Conservation (phyloP, 2,888 invertebrate species). For the Nymphalis urticae region DNA sequence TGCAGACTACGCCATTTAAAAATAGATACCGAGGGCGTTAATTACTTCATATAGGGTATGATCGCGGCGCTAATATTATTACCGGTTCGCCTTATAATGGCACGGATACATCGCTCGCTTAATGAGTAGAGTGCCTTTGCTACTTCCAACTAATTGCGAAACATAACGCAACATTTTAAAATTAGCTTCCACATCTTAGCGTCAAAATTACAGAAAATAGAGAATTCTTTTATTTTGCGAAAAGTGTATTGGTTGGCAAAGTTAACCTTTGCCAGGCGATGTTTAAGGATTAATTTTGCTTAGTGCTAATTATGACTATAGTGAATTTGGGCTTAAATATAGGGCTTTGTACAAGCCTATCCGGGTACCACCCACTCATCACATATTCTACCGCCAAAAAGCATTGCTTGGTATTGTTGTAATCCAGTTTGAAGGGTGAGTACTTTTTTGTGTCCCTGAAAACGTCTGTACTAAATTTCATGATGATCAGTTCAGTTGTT, state of each 20-base stretch:
- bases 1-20: slow-evolving; percentile 19
- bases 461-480: too few relatives aligned
- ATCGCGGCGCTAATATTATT: slow-evolving; percentile 34
- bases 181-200: not conserved
- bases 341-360: too few relatives aligned
- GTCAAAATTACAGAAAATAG: not conserved
- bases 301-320: too few relatives aligned
- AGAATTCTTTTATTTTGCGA: not conserved
- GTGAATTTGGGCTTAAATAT: too few relatives aligned
- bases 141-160: slow-evolving; percentile 34
- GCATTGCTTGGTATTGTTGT: too few relatives aligned
- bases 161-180: slow-evolving; percentile 30
- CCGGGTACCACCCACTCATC: too few relatives aligned
- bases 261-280: not conserved
- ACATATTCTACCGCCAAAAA: too few relatives aligned
- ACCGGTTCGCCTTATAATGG: slow-evolving; percentile 32
- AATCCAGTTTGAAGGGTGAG: too few relatives aligned
- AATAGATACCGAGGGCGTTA: slow-evolving; percentile 30
- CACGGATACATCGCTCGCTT: slow-evolving; percentile 31
- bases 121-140: slow-evolving; percentile 36
- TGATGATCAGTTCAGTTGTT: too few relatives aligned
- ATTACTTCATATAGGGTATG: slow-evolving; percentile 35
- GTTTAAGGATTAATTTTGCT: not conserved
- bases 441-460: too few relatives aligned
- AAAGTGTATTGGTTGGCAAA: not conserved